phyloP scores from a whole-genome alignment of 2,113 vertebrate species.

The Rhabdomys dilectus region DNA sequence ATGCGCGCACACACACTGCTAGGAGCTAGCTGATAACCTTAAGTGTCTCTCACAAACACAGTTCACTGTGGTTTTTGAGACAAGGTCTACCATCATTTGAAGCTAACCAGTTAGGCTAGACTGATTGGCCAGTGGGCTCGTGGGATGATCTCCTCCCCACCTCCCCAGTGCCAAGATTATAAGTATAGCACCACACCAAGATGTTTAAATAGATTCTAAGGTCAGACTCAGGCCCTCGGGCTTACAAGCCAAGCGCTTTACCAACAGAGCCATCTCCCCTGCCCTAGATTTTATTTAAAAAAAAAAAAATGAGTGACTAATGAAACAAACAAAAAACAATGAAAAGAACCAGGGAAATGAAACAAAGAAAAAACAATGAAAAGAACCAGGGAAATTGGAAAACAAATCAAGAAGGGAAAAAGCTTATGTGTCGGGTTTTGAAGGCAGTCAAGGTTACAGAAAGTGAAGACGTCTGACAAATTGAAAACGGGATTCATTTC shows the following conservation, averaged over 20 bases:
- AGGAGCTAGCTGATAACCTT: background rate
- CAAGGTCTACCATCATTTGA: background rate
- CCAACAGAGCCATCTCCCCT: background rate
- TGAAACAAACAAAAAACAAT: background rate
- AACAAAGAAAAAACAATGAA: background rate
- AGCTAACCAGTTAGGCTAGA: background rate
- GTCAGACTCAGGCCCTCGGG: too few species aligned
- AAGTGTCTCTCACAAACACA: background rate
- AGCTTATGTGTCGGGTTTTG: background rate
- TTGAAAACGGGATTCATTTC: background rate
- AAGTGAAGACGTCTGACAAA: background rate
- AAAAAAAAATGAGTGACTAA: background rate
- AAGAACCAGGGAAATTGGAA: background rate
- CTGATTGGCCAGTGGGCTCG: background rate
- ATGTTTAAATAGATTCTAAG: background rate
- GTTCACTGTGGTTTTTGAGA: background rate
- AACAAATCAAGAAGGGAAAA: background rate
- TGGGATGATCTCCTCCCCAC: background rate
- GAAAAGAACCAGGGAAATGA: too few species aligned
- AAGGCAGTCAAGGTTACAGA: background rate
- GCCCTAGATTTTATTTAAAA: background rate
- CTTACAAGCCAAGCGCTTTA: background rate
- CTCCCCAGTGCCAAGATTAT: background rate
- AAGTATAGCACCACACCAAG: background rate
- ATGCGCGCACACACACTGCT: rapidly evolving